Evolutionary conservation across 2,113 vertebrate species (phyloP).

Genomic region (Catharus fuscescens): DNA sequence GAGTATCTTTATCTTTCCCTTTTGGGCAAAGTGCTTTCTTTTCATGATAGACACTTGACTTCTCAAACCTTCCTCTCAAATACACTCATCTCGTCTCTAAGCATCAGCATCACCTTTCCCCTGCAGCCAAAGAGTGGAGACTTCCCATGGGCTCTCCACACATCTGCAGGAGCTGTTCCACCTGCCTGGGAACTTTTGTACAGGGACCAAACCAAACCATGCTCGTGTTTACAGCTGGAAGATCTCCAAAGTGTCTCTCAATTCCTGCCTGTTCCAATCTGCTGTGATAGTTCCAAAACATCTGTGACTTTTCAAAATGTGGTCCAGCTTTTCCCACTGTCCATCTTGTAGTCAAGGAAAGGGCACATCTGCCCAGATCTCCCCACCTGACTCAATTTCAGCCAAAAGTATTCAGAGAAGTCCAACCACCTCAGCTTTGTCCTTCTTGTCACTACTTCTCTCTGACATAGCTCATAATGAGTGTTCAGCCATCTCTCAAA

Average conservation of each 20-base stretch:
- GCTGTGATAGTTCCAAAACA: neutral
- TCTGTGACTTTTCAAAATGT: neutral
- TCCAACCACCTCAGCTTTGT: neutral
- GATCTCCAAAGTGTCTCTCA: neutral
- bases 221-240: neutral
- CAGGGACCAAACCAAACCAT: neutral
- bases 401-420: neutral
- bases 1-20: neutral
- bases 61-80: neutral
- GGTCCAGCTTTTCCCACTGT: neutral
- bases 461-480: neutral
- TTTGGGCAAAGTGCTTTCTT: neutral
- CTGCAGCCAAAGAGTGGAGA: neutral
- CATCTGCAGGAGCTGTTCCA: neutral
- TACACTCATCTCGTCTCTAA: neutral
- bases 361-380: neutral
- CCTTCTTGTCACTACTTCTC: neutral
- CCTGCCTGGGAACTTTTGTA: neutral
- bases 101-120: neutral
- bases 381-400: neutral
- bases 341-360: neutral
- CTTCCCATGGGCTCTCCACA: neutral
- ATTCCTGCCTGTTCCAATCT: neutral
- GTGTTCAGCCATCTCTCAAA: neutral
- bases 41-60: neutral